Evolutionary conservation across 2,888 invertebrate genomes (phyloP).

Genomic region (Minunthozetes semirufus): DNA sequence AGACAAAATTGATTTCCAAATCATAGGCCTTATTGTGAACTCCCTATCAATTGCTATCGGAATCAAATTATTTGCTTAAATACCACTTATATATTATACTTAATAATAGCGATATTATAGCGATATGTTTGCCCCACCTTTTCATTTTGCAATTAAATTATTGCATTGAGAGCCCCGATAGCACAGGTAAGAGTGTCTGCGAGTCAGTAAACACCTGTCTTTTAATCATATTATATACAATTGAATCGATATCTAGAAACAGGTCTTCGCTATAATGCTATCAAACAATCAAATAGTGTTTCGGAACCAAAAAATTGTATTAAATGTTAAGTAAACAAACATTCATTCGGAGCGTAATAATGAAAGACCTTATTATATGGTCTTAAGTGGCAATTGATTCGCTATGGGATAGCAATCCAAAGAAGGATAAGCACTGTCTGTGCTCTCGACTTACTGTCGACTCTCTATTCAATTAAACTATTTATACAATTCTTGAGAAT

Average conservation of each 20-base stretch:
- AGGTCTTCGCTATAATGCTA: conserved; percentile 6
- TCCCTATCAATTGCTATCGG: neutral
- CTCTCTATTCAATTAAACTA: neutral
- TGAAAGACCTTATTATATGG: neutral
- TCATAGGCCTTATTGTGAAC: neutral
- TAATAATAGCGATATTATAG: neutral
- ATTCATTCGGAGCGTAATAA: neutral
- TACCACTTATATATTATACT: neutral
- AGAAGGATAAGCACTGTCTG: neutral
- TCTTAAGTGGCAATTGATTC: conserved; percentile 15
- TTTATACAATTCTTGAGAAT: neutral
- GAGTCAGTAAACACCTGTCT: conserved; percentile 19
- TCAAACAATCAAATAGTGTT: conserved; percentile 8
- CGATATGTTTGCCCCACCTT: conserved; percentile 4
- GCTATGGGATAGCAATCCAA: neutral
- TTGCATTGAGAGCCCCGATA: neutral
- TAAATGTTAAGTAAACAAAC: conserved; percentile 4
- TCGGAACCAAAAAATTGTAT: conserved; percentile 2
- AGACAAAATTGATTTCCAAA: neutral
- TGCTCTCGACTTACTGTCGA: neutral
- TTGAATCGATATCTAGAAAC: neutral
- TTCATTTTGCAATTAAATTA: conserved; percentile 4
- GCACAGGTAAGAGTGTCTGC: neutral
- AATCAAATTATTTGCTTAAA: neutral
- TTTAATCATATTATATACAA: neutral